Conservation (phyloP, 2,113 vertebrate genomes). For the Amphiprion ocellaris region DNA sequence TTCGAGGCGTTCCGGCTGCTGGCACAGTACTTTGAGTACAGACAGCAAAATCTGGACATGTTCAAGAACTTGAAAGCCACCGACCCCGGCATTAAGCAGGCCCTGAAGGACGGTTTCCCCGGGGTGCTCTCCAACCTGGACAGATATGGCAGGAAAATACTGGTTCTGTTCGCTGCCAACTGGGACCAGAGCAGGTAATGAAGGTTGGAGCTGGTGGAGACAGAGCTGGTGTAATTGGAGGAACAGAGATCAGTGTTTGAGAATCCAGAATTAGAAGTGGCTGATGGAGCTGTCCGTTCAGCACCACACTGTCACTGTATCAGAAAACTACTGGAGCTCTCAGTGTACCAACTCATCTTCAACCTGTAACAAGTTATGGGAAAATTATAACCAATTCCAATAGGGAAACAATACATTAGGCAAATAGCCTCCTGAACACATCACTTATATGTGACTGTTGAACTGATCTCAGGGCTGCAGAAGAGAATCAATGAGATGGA, state of each 20-base stretch:
- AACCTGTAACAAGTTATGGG: background rate
- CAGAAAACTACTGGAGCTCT: background rate
- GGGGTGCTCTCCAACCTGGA: conserved; percentile 97
- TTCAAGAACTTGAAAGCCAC: conserved; percentile 99
- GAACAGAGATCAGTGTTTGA: background rate
- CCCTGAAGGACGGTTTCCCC: conserved; percentile 97
- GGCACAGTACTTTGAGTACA: conserved; percentile 98
- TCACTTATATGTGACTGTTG: background rate
- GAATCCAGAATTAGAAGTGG: background rate
- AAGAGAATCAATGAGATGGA: too few relatives aligned
- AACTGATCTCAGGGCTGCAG: background rate
- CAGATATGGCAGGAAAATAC: conserved; percentile 96
- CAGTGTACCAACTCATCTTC: background rate
- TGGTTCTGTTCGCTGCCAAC: conserved; percentile 98
- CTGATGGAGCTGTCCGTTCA: conserved; percentile 68
- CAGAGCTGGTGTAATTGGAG: too few relatives aligned
- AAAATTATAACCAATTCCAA: background rate
- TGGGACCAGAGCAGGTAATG: conserved; percentile 99
- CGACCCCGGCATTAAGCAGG: conserved; percentile 98
- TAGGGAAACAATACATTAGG: background rate
- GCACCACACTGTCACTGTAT: conserved; percentile 41
- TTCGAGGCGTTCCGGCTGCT: conserved; percentile 97
- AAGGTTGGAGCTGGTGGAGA: background rate
- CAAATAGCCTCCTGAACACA: background rate
- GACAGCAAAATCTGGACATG: conserved; percentile 99